A percentile compares a stretch with the other conserved stretches of the same genome.
These are phyloP conservation scores for Bombus pyrosoma DNA, from an alignment of 1,140 invertebrate genomes.

Conservation along the genomic window DNA sequence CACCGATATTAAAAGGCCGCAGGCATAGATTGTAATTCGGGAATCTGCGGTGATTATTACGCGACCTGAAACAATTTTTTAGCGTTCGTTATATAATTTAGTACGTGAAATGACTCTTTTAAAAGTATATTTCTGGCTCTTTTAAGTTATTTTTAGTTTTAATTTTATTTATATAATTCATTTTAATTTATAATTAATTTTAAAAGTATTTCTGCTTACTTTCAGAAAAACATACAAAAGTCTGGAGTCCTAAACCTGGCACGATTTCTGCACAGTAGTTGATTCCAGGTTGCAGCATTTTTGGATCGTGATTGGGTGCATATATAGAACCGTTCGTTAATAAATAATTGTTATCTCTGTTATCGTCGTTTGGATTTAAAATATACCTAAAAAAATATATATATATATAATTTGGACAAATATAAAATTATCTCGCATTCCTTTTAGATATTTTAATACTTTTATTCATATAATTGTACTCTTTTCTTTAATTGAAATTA, in stretches of 20 bases:
- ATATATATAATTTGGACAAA: no score
- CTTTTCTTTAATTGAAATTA: neutral
- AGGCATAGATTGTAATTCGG: constrained; percentile 74
- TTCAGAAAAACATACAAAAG: constrained; percentile 80
- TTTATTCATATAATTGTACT: neutral
- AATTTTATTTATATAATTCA: no score
- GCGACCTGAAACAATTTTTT: constrained; percentile 59
- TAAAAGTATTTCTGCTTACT: constrained; percentile 56
- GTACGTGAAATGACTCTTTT: neutral
- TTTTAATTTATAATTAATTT: no score
- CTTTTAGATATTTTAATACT: neutral
- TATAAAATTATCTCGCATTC: neutral
- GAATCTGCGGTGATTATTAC: constrained; percentile 57
- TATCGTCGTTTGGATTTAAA: constrained; percentile 81
- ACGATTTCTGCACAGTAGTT: constrained; percentile 83
- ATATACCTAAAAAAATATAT: constrained; percentile 79
- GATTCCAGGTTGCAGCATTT: constrained; percentile 80
- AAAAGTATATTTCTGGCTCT: neutral
- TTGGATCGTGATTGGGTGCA: constrained; percentile 78
- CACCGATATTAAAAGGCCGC: constrained; percentile 81
- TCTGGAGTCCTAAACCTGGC: constrained; percentile 74
- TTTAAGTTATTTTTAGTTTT: no score
- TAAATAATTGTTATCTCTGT: constrained; percentile 83
- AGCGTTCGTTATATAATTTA: neutral
- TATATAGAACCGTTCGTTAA: constrained; percentile 85